Evolutionary conservation across 1,140 invertebrate genomes (phyloP).

Genomic region (Orussus abietinus): DNA sequence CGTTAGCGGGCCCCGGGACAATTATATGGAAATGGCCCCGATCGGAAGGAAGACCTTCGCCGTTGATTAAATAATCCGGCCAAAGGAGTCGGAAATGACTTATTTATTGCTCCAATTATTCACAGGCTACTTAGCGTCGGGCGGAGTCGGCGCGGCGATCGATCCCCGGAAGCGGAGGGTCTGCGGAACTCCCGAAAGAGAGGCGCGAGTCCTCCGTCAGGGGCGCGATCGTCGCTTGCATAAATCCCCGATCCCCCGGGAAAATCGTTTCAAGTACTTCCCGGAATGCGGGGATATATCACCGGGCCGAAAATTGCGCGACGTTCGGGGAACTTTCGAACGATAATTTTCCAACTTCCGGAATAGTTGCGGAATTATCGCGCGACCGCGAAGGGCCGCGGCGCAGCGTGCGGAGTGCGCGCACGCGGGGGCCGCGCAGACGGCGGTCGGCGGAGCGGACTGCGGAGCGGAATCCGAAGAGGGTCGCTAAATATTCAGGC

Average conservation of each 20-base stretch:
- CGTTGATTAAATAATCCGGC: slow-evolving; percentile 10
- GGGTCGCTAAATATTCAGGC: slow-evolving; percentile 60
- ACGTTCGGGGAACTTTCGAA: slow-evolving; percentile 5
- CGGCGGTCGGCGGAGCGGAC: too few species aligned
- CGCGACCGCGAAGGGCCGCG: too few species aligned
- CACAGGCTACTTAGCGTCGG: slow-evolving; percentile 1
- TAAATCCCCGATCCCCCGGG: too few species aligned
- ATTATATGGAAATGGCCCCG: slow-evolving; percentile 6
- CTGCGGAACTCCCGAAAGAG: too few species aligned
- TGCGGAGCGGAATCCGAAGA: slow-evolving; percentile 48
- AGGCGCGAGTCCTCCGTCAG: too few species aligned
- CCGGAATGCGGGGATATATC: slow-evolving; percentile 1
- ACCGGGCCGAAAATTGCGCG: slow-evolving; percentile 3
- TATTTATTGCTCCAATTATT: slow-evolving; percentile 12
- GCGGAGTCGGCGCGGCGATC: too few species aligned
- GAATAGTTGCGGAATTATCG: slow-evolving; percentile 2
- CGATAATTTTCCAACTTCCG: slow-evolving; percentile 3
- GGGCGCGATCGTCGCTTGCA: too few species aligned
- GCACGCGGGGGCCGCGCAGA: neutral
- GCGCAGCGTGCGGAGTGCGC: too few species aligned
- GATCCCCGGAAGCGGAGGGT: too few species aligned
- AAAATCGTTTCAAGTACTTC: too few species aligned
- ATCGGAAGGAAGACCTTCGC: slow-evolving; percentile 1
- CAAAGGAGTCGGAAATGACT: slow-evolving; percentile 5
- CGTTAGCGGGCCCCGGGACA: neutral